These are phyloP conservation scores for Calameuta filiformis DNA, from an alignment of 2,888 invertebrate genomes.

Conservation along the genomic window DNA sequence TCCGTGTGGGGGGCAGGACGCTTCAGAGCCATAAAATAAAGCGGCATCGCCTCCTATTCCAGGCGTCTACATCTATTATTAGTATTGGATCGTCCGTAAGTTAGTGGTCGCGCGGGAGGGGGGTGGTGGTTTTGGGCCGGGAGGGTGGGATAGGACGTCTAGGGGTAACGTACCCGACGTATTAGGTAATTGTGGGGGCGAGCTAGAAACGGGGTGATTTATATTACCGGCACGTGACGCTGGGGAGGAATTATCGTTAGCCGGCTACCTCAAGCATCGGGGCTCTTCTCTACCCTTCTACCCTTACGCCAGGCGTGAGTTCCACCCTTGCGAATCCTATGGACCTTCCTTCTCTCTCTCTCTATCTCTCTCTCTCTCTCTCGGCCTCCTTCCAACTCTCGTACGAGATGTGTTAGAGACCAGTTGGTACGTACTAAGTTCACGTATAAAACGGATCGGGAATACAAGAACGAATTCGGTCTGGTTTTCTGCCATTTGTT, in stretches of 20 bases:
- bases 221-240: conserved; percentile 61
- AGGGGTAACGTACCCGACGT: conserved; percentile 53
- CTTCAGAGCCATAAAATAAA: background rate
- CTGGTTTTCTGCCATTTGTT: background rate
- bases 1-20: background rate
- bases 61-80: conserved; percentile 43
- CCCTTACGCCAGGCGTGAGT: background rate
- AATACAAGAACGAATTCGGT: background rate
- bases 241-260: conserved; percentile 59
- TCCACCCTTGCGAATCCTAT: conserved; percentile 3
- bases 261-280: conserved; percentile 26
- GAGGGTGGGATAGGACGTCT: conserved; percentile 34
- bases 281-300: background rate
- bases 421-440: background rate
- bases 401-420: background rate
- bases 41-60: background rate
- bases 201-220: conserved; percentile 54
- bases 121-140: conserved; percentile 20
- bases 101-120: conserved; percentile 35
- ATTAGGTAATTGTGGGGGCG: conserved; percentile 58
- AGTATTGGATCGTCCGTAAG: conserved; percentile 44
- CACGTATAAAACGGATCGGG: background rate
- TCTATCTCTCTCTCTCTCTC: conserved; percentile 1
- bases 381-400: background rate
- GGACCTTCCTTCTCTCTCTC: background rate